Conservation (phyloP, 2,888 invertebrate species). For the Pomacea canaliculata region DNA sequence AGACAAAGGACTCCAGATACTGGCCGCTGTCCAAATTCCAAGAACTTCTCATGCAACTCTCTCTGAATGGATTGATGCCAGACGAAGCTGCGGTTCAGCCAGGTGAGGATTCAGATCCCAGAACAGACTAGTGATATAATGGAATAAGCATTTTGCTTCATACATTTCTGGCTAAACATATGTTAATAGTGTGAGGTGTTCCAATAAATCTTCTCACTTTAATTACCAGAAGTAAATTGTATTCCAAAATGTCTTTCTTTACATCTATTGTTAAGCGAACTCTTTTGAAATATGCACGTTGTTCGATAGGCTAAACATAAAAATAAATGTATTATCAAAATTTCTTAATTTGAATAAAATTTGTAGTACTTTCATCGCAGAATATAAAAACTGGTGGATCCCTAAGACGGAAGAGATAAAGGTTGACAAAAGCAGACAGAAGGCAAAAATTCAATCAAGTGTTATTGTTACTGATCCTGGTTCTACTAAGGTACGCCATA, state of each 20-base stretch:
- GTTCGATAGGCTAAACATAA: too few relatives aligned
- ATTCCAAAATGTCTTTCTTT: too few relatives aligned
- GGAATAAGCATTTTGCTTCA: too few relatives aligned
- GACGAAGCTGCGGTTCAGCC: conserved; percentile 36
- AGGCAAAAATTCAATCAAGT: not conserved
- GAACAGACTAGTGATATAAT: too few relatives aligned
- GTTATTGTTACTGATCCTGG: not conserved
- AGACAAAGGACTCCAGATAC: conserved; percentile 36
- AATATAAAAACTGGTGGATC: conserved; percentile 52
- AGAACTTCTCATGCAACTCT: conserved; percentile 57
- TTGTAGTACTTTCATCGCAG: conserved; percentile 20
- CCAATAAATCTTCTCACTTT: too few relatives aligned
- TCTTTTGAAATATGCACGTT: too few relatives aligned
- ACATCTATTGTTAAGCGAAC: too few relatives aligned
- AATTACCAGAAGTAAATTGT: too few relatives aligned
- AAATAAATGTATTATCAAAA: too few relatives aligned
- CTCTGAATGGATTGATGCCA: conserved; percentile 46
- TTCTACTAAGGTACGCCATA: not conserved
- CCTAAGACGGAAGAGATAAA: conserved; percentile 47
- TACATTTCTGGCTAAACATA: too few relatives aligned
- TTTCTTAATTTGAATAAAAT: too few relatives aligned
- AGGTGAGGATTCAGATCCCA: conserved; percentile 27
- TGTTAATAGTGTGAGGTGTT: too few relatives aligned
- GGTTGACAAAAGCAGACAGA: conserved; percentile 24
- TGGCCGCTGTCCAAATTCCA: conserved; percentile 57